Percentiles rank a stretch among this genome's conserved stretches.
phyloP scores from a whole-genome alignment of 2,888 invertebrate genomes.

The Pegoplata infirma region DNA sequence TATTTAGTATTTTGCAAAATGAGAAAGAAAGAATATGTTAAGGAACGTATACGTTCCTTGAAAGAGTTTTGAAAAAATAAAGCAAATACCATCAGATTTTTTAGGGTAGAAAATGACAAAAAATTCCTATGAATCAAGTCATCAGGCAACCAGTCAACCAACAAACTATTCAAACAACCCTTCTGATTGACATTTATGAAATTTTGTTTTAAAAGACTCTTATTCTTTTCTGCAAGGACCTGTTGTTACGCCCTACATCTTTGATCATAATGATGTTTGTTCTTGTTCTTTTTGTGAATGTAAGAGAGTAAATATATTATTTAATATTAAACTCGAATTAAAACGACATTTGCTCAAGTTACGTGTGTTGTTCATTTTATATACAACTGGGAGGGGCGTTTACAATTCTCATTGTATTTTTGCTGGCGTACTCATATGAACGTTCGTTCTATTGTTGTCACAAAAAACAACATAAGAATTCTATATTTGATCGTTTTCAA shows the following conservation, averaged over 20 bases:
- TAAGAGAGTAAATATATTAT: neutral
- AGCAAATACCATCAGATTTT: constrained; percentile 22
- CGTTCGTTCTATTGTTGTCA: constrained; percentile 34
- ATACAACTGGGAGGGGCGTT: constrained; percentile 42
- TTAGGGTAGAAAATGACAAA: constrained; percentile 28
- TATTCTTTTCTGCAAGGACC: constrained; percentile 30
- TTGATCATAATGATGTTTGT: constrained; percentile 24
- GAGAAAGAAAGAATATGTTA: constrained; percentile 4
- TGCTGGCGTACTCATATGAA: constrained; percentile 11
- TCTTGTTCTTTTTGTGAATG: constrained; percentile 16
- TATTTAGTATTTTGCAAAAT: constrained; percentile 14
- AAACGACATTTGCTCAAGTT: constrained; percentile 54
- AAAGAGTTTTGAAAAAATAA: constrained; percentile 11
- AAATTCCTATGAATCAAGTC: constrained; percentile 61
- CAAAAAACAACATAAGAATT: too few relatives aligned
- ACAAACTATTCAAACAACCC: constrained; percentile 46
- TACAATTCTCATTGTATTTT: constrained; percentile 21
- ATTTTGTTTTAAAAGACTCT: constrained; percentile 8
- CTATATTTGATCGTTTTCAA: constrained; percentile 27
- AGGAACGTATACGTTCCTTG: constrained; percentile 62
- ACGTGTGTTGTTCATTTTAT: constrained; percentile 44
- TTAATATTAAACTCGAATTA: constrained; percentile 3
- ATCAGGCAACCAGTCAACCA: constrained; percentile 15
- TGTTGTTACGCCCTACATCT: constrained; percentile 49
- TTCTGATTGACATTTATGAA: constrained; percentile 46